phyloP scores from a whole-genome alignment of 2,888 invertebrate species.

The Acronicta alni region DNA sequence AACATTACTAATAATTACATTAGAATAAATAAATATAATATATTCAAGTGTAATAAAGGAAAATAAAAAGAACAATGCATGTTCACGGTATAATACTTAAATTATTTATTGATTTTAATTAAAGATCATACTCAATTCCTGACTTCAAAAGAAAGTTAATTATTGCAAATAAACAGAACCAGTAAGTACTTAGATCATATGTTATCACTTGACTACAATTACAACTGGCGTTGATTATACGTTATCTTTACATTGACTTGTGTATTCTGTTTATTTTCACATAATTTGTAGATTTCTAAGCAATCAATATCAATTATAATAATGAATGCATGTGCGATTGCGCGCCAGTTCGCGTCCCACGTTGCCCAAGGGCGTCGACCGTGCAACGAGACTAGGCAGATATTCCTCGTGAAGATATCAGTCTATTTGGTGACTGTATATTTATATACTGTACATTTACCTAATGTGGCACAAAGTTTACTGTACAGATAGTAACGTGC shows the following conservation, averaged over 20 bases:
- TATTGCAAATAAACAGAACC: neutral
- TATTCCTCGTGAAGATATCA: conserved; percentile 63
- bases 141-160: conserved; percentile 5
- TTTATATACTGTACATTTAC: conserved; percentile 36
- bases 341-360: conserved; percentile 53
- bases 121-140: too few relatives aligned
- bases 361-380: conserved; percentile 73
- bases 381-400: conserved; percentile 62
- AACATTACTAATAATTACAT: neutral
- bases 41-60: too few relatives aligned
- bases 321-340: conserved; percentile 51
- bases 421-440: conserved; percentile 53
- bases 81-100: too few relatives aligned
- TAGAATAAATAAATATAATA: neutral
- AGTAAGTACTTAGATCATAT: neutral
- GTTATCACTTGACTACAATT: conserved; percentile 2
- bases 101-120: too few relatives aligned
- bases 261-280: conserved; percentile 15
- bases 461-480: conserved; percentile 43
- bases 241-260: conserved; percentile 13
- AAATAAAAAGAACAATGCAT: too few relatives aligned
- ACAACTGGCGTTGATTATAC: conserved; percentile 10
- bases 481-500: conserved; percentile 19
- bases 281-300: conserved; percentile 47
- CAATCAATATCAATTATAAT: conserved; percentile 62